Evolutionary conservation across 2,888 invertebrate species (phyloP).

Genomic region (Tethea ocularis): DNA sequence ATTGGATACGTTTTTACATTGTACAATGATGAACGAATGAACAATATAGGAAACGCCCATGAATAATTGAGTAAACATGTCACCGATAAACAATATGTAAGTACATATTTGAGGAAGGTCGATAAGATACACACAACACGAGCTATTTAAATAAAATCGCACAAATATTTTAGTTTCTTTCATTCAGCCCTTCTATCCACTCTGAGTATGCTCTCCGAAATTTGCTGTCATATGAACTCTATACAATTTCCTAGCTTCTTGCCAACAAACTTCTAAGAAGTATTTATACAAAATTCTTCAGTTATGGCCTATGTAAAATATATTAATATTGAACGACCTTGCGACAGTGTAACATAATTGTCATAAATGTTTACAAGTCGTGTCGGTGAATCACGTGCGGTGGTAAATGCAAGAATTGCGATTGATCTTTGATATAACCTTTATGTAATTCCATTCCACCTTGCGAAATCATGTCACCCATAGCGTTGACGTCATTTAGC

Average conservation of each 20-base stretch:
- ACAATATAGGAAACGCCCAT: neutral
- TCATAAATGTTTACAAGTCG: neutral
- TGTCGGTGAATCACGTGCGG: constrained; percentile 1
- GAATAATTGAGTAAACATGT: neutral
- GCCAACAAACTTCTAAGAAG: neutral
- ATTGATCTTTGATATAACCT: neutral
- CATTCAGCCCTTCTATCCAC: too few relatives aligned
- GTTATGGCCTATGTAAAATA: neutral
- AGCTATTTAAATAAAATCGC: too few relatives aligned
- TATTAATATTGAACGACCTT: neutral
- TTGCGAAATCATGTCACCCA: neutral
- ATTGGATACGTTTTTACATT: neutral
- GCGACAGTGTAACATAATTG: neutral
- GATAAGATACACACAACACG: neutral
- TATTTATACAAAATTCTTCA: neutral
- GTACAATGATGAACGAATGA: neutral
- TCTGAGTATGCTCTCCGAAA: too few relatives aligned
- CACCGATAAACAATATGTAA: neutral
- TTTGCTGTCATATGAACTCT: too few relatives aligned
- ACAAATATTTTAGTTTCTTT: too few relatives aligned
- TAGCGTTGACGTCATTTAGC: neutral
- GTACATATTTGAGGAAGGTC: neutral
- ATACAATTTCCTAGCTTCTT: neutral
- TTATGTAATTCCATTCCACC: neutral
- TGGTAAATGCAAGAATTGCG: constrained; percentile 6